Percentiles rank a stretch among this genome's conserved stretches.
phyloP scores from a whole-genome alignment of 2,888 invertebrate genomes.

The Plagodis dolabraria region DNA sequence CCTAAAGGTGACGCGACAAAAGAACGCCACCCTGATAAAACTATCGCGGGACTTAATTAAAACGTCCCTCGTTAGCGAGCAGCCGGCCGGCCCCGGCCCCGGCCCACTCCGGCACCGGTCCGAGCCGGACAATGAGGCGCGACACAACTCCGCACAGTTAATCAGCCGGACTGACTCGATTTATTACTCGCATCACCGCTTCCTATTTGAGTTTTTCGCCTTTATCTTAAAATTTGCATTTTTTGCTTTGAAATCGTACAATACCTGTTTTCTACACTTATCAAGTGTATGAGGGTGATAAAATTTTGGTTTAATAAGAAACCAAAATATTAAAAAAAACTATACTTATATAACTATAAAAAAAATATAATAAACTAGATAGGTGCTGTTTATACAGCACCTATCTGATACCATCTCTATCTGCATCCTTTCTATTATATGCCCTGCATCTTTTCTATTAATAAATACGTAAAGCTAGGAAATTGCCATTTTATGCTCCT shows the following conservation, averaged over 20 bases:
- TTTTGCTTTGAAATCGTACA: not conserved
- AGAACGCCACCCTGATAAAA: slow-evolving; percentile 48
- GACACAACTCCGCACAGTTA: slow-evolving; percentile 42
- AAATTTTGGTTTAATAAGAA: too few relatives aligned
- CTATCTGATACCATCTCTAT: too few relatives aligned
- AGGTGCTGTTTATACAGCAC: too few relatives aligned
- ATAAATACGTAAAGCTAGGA: too few relatives aligned
- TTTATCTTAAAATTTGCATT: slow-evolving; percentile 1
- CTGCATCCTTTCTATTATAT: too few relatives aligned
- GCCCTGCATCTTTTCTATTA: too few relatives aligned
- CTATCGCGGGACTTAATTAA: slow-evolving; percentile 61
- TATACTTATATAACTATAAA: too few relatives aligned
- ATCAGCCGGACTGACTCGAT: slow-evolving; percentile 46
- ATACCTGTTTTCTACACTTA: too few relatives aligned
- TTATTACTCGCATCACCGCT: slow-evolving; percentile 29
- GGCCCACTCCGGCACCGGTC: slow-evolving; percentile 5
- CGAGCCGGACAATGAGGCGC: slow-evolving; percentile 36
- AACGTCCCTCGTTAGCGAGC: slow-evolving; percentile 44
- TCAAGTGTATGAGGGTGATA: too few relatives aligned
- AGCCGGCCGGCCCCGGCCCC: slow-evolving; percentile 27
- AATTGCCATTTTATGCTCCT: too few relatives aligned
- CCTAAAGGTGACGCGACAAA: slow-evolving; percentile 38
- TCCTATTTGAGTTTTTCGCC: slow-evolving; percentile 10
- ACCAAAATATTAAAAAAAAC: too few relatives aligned
- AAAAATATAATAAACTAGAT: too few relatives aligned